Base-by-base conservation (phyloP, 1,140 invertebrate genomes). In the Drosophila bocki region DNA sequence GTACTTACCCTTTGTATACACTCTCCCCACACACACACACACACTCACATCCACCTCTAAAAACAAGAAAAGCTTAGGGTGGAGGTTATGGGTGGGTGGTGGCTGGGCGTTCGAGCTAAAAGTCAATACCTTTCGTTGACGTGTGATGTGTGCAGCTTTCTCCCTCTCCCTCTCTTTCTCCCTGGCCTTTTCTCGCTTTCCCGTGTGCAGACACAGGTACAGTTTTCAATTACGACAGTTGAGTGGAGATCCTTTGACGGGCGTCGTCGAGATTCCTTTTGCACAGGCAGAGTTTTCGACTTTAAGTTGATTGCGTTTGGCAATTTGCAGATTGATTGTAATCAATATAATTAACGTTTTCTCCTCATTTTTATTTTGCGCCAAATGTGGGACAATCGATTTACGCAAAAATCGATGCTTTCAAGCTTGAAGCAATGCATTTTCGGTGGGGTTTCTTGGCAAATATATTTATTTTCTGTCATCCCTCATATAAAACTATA, bases 111-210 rank as follows among this genome's bases (percentile, higher is more conserved):
- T 54, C 65, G 80, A 86, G 82, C 78, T 86, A 86, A 86, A 86
- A 86, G 82, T 86, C 82, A 86, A 86, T 86, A 86, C 79, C 70
- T 86, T 82, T 75, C 68, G 65, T 72, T 86, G 78, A 81, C 82
- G 82, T 78, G 81, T 80, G 76, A 39, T 77, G 65, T 69, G 51
- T 69, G 45, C 26, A 47, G 57, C 48, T 9, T 32, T 45, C 32
- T 26, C 45, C 9, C 19, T 48, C 44, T 39, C 9, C 7, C 35
- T 3, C 17, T 9, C 15, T 17, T 12, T 32, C 22, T 29, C 29
- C 12, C 29, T 42, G 7, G 6, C 15, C 9, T 29, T 48, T 29
- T 29, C 26, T 29, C 7, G 22, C 13, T n/a, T 48, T 29, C 13
- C 29, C 39, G 29, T 56, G 60, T 47, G 41, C 26, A 51, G 56